phyloP scores from a whole-genome alignment of 1,140 invertebrate species.

The Danaus plexippus region DNA sequence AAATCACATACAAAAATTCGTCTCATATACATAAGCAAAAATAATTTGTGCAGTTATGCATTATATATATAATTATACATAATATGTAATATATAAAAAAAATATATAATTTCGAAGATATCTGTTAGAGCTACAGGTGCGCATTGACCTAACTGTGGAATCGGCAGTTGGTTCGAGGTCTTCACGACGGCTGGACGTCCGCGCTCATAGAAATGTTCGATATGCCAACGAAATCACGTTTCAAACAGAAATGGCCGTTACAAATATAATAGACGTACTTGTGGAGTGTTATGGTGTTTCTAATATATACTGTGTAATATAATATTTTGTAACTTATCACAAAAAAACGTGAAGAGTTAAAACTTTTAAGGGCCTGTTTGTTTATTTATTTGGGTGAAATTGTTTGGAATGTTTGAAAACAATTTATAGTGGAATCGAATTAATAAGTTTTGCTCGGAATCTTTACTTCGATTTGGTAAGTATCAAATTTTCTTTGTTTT shows the following conservation, averaged over 20 bases:
- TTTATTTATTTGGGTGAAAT: no score
- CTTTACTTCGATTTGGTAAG: no score
- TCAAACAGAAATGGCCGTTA: conserved; percentile 12
- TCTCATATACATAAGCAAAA: background rate
- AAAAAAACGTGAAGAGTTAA: no score
- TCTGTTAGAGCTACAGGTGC: conserved; percentile 24
- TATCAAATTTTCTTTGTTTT: no score
- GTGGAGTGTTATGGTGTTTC: conserved; percentile 14
- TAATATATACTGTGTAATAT: conserved; percentile 1
- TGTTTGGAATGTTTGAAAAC: no score
- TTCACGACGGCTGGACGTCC: conserved; percentile 10
- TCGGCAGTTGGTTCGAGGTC: conserved; percentile 18
- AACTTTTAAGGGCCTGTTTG: no score
- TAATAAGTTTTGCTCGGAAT: no score
- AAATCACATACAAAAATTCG: background rate
- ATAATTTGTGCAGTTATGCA: background rate
- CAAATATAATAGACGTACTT: conserved; percentile 6
- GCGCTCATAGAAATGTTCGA: conserved; percentile 4
- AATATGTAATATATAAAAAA: background rate
- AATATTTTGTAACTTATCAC: no score
- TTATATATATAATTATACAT: background rate
- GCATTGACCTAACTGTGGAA: conserved; percentile 20
- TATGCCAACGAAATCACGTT: conserved; percentile 8
- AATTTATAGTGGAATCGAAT: no score
- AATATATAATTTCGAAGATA: conserved; percentile 20